Conservation (phyloP, 1,140 invertebrate genomes). For the Calephelis virginiensis region DNA sequence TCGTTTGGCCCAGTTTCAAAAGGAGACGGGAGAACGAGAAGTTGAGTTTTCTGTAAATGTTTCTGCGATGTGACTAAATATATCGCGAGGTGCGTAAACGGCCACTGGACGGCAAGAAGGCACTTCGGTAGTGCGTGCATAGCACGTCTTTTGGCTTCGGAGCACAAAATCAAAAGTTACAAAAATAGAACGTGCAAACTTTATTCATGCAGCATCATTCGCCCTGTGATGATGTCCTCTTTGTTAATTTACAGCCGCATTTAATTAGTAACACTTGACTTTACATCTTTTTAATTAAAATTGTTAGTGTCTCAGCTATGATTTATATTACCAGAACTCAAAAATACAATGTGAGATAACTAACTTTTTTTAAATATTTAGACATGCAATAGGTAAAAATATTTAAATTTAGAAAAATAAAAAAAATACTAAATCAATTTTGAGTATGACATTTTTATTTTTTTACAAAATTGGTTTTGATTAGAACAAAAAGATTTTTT, state of each 20-base stretch:
- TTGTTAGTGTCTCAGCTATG: too few species aligned
- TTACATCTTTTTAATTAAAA: too few species aligned
- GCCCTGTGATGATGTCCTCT: neutral
- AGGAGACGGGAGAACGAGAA: constrained; percentile 66
- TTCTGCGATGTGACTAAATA: constrained; percentile 66
- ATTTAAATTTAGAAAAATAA: too few species aligned
- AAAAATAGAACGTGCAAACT: constrained; percentile 51
- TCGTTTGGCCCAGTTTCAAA: constrained; percentile 77
- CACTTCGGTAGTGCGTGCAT: constrained; percentile 25
- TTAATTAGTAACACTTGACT: neutral
- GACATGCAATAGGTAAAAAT: too few species aligned
- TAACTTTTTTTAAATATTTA: too few species aligned
- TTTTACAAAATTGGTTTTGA: too few species aligned
- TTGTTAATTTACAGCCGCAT: neutral
- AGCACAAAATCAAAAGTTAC: constrained; percentile 26
- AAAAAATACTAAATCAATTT: too few species aligned
- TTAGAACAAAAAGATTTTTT: too few species aligned
- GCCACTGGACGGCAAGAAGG: constrained; percentile 25
- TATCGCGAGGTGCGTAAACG: constrained; percentile 44
- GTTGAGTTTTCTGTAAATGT: constrained; percentile 69
- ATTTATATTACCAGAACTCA: too few species aligned
- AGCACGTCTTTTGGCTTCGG: constrained; percentile 21
- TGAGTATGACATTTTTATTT: too few species aligned
- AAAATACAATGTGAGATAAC: too few species aligned
- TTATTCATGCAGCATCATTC: constrained; percentile 23